These are phyloP conservation scores for Thymelicus lineola DNA, from an alignment of 2,888 invertebrate species.

Conservation along the genomic window DNA sequence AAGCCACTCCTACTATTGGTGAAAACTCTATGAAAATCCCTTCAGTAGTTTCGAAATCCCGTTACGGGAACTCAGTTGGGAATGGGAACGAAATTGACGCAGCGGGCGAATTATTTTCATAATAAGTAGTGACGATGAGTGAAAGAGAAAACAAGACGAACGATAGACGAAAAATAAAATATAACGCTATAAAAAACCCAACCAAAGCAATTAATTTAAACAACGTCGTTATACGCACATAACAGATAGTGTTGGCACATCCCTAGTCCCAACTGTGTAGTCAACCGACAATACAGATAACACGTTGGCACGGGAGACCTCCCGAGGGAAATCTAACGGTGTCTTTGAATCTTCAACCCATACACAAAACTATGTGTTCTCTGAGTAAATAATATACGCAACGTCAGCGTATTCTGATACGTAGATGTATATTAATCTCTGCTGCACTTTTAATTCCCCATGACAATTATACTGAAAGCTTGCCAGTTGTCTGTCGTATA, in stretches of 20 bases:
- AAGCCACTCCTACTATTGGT: too few relatives aligned
- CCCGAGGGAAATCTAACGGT: conserved; percentile 62
- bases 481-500: too few relatives aligned
- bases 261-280: conserved; percentile 17
- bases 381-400: conserved; percentile 8
- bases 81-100: too few relatives aligned
- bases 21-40: too few relatives aligned
- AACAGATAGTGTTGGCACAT: conserved; percentile 1
- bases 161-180: too few relatives aligned
- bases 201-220: background rate
- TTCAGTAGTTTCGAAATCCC: too few relatives aligned
- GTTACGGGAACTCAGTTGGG: too few relatives aligned
- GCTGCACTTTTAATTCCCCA: background rate
- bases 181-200: too few relatives aligned
- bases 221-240: background rate
- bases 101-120: too few relatives aligned
- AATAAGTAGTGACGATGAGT: too few relatives aligned
- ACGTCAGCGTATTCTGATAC: background rate
- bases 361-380: conserved; percentile 33
- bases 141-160: too few relatives aligned
- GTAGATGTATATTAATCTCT: background rate
- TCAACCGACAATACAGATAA: conserved; percentile 38
- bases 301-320: conserved; percentile 39
- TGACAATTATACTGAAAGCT: too few relatives aligned
- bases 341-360: conserved; percentile 54